Base-by-base conservation (phyloP, 2,888 invertebrate species). In the Ophonus ardosiacus region DNA sequence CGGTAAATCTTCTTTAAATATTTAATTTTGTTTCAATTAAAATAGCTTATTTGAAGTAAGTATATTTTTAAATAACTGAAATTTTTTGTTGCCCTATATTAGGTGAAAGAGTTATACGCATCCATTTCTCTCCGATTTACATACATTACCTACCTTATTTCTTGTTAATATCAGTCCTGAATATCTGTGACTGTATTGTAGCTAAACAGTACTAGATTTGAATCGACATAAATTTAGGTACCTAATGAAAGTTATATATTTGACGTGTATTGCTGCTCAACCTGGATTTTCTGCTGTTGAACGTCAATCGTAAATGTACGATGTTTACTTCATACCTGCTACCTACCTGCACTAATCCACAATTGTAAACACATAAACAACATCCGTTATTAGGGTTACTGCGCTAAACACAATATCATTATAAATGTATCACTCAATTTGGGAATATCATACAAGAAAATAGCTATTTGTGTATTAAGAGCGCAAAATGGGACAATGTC, bases 291-390 rank as follows among this genome's bases (percentile, higher is more conserved):
- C 43, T 31, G 31, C 31, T 31, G 43, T 51, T 13, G 43, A 81
- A 81, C 63, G 80, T 63, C 63, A 61, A 63, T 81, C 80, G 80
- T 81, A 81, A 81, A 81, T 63, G 63, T 63, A 63, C 61, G 63
- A 63, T 81, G 31, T 10, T 63, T 78, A 13, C 51, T 57, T 43
- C 78, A 21, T 21, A 21, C 1, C 21, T 31, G 31, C 31, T 56
- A 18, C 56, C 56, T 21, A 6, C 24, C 18, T 24, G 63, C 63
- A 63, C 63, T 63, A 63, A 63, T 63, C 63, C 63, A 63, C 43
- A 51, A 51, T 21, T 24, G 63, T 63, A 21, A 18, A 63, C 63
- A 63, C 24, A 63, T 13, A 63, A 17, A 63, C 17, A 13, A 21
- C 63, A 63, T 63, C 43, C 43, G 43, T 51, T 51, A 5, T 10